Base-by-base conservation (phyloP, 2,888 invertebrate species). In the Octonoba sinensis region DNA sequence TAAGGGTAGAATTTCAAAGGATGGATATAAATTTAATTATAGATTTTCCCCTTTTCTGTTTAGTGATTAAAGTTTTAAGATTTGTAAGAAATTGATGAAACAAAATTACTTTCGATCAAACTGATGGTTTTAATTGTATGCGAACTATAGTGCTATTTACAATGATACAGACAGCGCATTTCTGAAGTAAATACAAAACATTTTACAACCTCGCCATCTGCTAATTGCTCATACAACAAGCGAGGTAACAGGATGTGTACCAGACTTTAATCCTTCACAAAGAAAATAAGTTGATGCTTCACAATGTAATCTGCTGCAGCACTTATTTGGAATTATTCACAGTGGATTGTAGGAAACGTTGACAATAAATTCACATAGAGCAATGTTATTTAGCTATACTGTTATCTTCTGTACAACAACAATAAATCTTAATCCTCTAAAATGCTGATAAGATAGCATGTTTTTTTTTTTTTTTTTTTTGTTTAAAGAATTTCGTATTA, bases 141-240 rank as follows among this genome's bases (percentile, higher is more conserved):
- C 82, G 75, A 77, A 54, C 77, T 82, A 82, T 75, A 77, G 82
- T 82, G 82, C 82, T 82, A 82, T 82, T 82, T 82, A 82, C 82
- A 82, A 82, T 82, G 82, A 82, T 82, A 82, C 82, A 82, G 71
- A 71, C 73, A 81, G 73, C 67, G 66, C 66, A 66, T 74, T 78
- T 72, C 70, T 77, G 66, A 77, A 82, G 82, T 82, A 77, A 82
- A 82, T 82, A 82, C 72, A 82, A 76, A 82, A 82, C 67, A 62
- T 69, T 69, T 79, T 59, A 44, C 66, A 72, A 54, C 73, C 79
- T 60, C 79, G 49, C 27, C 18, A 18, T 51, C 46, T 67, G 72
- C 49, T 24, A 51, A 62, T 81, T 64, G 79, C 54, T 74, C 60
- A 81, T 81, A 73, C 79, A 81, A 73, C 67, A 22, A 73, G 56